These are phyloP conservation scores for Geopemphigus sp. DNA, from an alignment of 1,140 invertebrate species.

Conservation along the genomic window DNA sequence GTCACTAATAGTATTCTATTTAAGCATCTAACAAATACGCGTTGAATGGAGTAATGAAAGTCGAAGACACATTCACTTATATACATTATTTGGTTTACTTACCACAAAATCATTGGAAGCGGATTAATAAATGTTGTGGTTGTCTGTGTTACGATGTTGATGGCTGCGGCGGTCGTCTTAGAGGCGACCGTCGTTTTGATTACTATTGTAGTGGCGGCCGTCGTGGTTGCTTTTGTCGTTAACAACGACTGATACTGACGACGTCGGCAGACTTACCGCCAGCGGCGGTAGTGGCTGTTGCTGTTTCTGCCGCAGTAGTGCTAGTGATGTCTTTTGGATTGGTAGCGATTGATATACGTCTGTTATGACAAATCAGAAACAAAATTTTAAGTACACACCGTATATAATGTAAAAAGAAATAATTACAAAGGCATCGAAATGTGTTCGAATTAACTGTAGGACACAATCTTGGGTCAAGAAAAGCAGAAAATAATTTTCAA, in stretches of 20 bases:
- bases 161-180: constrained; percentile 22
- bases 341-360: not conserved
- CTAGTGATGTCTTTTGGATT: constrained; percentile 4
- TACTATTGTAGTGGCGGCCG: constrained; percentile 14
- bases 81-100: not conserved
- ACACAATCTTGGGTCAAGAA: no score
- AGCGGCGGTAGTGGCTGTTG: constrained; percentile 38
- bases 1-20: no score
- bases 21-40: no score
- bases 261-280: constrained; percentile 42
- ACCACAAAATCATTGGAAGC: constrained; percentile 37
- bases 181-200: constrained; percentile 21
- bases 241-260: constrained; percentile 11
- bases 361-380: no score
- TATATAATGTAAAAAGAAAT: no score
- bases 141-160: not conserved
- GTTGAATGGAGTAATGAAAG: no score
- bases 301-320: constrained; percentile 19
- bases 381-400: no score
- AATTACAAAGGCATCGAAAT: no score
- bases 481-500: no score
- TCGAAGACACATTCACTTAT: no score
- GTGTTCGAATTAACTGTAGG: no score
- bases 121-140: constrained; percentile 3
- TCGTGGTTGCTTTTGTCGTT: constrained; percentile 44